A percentile compares a stretch with the other conserved stretches of the same genome.
Conservation (phyloP, 2,888 invertebrate species). For the Deilephila porcellus region DNA sequence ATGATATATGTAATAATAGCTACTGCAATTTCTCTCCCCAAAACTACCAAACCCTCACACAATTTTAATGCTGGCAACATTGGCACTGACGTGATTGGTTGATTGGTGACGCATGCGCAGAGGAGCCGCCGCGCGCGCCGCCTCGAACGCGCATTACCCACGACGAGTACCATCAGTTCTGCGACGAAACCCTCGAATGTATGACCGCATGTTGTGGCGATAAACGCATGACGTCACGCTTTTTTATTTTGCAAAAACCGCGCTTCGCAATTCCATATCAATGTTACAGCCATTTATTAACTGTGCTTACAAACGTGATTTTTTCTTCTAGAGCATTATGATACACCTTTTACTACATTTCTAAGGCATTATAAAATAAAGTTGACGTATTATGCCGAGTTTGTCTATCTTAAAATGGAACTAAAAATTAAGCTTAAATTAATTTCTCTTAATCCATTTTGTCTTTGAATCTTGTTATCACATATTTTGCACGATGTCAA, state of each 20-base stretch:
- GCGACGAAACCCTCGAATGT: conserved; percentile 92
- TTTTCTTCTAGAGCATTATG: conserved; percentile 21
- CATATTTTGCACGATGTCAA: not conserved
- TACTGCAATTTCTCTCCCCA: not conserved
- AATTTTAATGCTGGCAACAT: conserved; percentile 29
- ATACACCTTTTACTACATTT: not conserved
- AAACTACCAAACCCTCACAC: conserved; percentile 14
- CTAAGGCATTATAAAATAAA: not conserved
- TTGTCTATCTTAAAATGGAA: not conserved
- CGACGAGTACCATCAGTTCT: conserved; percentile 92
- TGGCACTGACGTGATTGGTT: conserved; percentile 38
- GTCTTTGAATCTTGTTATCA: not conserved
- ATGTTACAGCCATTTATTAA: conserved; percentile 12
- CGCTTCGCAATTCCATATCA: conserved; percentile 29
- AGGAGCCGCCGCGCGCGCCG: conserved; percentile 76
- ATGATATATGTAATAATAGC: conserved; percentile 1
- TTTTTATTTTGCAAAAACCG: conserved; percentile 54
- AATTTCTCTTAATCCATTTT: not conserved
- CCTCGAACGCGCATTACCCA: conserved; percentile 86
- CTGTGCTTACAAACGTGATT: not conserved
- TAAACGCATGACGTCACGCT: conserved; percentile 65
- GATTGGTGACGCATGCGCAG: conserved; percentile 50
- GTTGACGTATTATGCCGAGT: not conserved
- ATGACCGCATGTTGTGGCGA: conserved; percentile 70
- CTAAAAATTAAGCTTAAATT: conserved; percentile 1